Base-by-base conservation (phyloP, 2,888 invertebrate genomes). In the Trichacis sp. region DNA sequence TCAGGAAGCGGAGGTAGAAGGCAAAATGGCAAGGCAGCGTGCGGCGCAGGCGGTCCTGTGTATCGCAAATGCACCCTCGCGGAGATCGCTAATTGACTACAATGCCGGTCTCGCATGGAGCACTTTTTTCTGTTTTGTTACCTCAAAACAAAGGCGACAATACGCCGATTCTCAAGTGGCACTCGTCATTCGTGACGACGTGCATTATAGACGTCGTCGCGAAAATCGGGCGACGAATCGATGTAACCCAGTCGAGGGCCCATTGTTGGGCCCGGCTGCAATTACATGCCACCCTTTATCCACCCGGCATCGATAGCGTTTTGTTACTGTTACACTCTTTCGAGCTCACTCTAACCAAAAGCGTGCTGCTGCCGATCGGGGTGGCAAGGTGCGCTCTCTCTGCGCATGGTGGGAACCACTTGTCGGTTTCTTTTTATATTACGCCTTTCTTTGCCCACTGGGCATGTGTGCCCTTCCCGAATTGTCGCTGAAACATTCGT, bases 91-190 rank as follows among this genome's bases (percentile, higher is more conserved):
- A 83, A 83, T 83, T 82, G 82, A 81, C 80, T 77, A 82, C 77
- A 80, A 82, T 80, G 72, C 69, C 71, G 60, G 61, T 60, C 72
- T 74, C 77, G 75, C 75, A 80, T 77, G 77, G 77, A 78, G 75
- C 73, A 76, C 80, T 75, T 82, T 43, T 82, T 84, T 83, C 82
- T 81, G 80, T 83, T 83, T 82, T 83, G 83, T 83, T 84, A 77
- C 83, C 82, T 82, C 81, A 77, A 81, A 79, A 83, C 83, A 84
- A 84, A 74, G 77, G 71, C 74, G 72, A 82, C 81, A 82, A 82
- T 81, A 70, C 75, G 73, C 58, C 74, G 75, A 75, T 74, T 71
- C 58, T 68, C 36, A 45, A 70, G 70, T 69, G 62, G 59, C 59
- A 66, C 69, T 64, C 60, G 64, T 49, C 40, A 64, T 59, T 65